Evolutionary conservation across 2,797 vertebrate species (phyloP), one percentile per base, ranked within the genome.

Genomic region (Gymnoscopelus microlampas): DNA sequence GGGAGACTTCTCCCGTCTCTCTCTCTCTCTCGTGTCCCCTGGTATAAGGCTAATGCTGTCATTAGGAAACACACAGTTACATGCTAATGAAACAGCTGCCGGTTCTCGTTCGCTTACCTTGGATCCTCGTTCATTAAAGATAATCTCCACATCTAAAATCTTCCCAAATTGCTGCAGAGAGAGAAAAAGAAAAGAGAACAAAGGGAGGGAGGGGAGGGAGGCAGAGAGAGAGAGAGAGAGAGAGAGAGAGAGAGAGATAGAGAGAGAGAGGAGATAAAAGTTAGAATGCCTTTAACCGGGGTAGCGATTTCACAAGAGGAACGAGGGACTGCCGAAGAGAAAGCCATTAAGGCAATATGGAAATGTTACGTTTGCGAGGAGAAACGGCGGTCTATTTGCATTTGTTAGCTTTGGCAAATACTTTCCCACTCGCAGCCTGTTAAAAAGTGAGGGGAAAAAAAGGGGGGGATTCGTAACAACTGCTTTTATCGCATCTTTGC

Each of bases 81-180:
- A 85, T 83, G 77, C 81, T 84, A 82, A 88, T 84, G 86, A 85
- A 89, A 87, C 87, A 88, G 89, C 85, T 87, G 88, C 79, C 65
- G 39, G 88, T 88, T 90, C 86, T 79, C 85, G 87, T 77, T 88
- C 91, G 95, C 96, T 94, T 95, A 98, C 97, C 96, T 98, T 98
- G 90, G 97, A 98, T 93, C 97, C 97, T 88, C 97, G 95, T 92
- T 98, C 97, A 77, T 98, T 98, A 95, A 98, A 98, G 93, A 98
- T 98, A 89, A 98, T 98, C 94, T 98, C 97, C 95, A 98, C 97
- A 50, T 98, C 97, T 93, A 98, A 94, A 88, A 98, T 98, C 93
- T 98, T 98, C 86, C 97, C 97, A 71, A 98, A 98, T 98, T 98
- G 97, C 97, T 98, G 96, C 81, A 89, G 70, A 96, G 84, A 96